phyloP scores from a whole-genome alignment of 2,797 vertebrate genomes.

The Echeneis naucrates region DNA sequence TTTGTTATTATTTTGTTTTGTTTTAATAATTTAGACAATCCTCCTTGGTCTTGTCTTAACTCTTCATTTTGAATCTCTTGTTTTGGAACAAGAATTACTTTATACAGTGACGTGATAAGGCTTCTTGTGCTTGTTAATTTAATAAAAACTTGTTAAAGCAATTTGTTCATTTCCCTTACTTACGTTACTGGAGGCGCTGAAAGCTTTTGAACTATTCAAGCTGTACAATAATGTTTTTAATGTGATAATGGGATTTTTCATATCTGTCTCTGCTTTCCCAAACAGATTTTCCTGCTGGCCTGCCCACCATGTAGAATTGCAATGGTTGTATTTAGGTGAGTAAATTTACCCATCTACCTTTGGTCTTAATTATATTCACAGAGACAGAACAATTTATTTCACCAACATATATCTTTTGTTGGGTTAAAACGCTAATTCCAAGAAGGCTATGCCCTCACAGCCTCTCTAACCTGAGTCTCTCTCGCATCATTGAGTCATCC shows the following conservation, averaged over 20 bases:
- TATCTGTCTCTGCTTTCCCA: conserved; percentile 51
- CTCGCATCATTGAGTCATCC: conserved; percentile 5
- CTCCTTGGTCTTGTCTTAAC: conserved; percentile 5
- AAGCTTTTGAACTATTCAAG: conserved; percentile 30
- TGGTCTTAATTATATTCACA: background rate
- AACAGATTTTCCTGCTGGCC: conserved; percentile 97
- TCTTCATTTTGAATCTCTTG: conserved; percentile 31
- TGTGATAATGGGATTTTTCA: conserved; percentile 36
- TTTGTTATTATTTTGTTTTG: no score
- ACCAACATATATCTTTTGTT: background rate
- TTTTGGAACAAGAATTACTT: conserved; percentile 16
- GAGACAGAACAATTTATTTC: background rate
- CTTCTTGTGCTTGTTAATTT: conserved; percentile 42
- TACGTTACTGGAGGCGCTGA: conserved; percentile 4
- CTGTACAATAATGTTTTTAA: conserved; percentile 26
- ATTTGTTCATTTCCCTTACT: conserved; percentile 42
- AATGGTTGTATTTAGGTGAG: conserved; percentile 95
- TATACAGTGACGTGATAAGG: conserved; percentile 5
- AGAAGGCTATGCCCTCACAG: background rate
- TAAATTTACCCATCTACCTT: background rate
- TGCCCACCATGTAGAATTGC: conserved; percentile 93
- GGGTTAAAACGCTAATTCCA: background rate
- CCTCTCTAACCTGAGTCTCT: no score
- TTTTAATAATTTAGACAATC: conserved; percentile 16
- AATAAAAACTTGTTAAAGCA: conserved; percentile 30